phyloP scores from a whole-genome alignment of 1,140 invertebrate species.

The Macrosteles quadrilineatus region DNA sequence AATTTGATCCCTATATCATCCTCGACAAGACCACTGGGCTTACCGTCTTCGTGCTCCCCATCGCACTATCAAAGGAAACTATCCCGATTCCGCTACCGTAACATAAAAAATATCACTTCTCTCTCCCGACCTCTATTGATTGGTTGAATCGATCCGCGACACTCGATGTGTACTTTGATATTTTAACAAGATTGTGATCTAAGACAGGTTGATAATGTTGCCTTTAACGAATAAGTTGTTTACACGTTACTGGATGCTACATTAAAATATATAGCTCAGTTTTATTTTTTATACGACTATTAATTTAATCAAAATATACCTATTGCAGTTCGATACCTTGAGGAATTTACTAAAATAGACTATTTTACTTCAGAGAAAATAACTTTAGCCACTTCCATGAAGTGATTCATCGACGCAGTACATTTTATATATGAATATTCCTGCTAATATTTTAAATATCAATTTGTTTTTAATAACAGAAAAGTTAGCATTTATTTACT shows the following conservation, averaged over 20 bases:
- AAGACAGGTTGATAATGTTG: slow-evolving; percentile 16
- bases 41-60: slow-evolving; percentile 17
- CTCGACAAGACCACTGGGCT: slow-evolving; percentile 24
- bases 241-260: not conserved
- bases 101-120: slow-evolving; percentile 30
- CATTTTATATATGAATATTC: too few species aligned
- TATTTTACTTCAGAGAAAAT: not conserved
- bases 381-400: slow-evolving; percentile 12
- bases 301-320: not conserved
- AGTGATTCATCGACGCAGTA: not conserved
- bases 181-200: slow-evolving; percentile 2
- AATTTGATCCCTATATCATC: slow-evolving; percentile 24
- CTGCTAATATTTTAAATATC: too few species aligned
- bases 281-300: slow-evolving; percentile 11
- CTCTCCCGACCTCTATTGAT: slow-evolving; percentile 28
- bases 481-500: too few species aligned
- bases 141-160: slow-evolving; percentile 3
- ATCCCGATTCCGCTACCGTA: slow-evolving; percentile 20
- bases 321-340: not conserved
- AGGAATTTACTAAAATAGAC: not conserved
- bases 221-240: slow-evolving; percentile 1
- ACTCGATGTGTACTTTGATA: not conserved
- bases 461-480: too few species aligned
- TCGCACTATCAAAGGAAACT: slow-evolving; percentile 16
- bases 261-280: slow-evolving; percentile 3